Evolutionary conservation across 2,113 vertebrate genomes (phyloP), one percentile per base, ranked within the genome.

Genomic region (Meleagris gallopavo): DNA sequence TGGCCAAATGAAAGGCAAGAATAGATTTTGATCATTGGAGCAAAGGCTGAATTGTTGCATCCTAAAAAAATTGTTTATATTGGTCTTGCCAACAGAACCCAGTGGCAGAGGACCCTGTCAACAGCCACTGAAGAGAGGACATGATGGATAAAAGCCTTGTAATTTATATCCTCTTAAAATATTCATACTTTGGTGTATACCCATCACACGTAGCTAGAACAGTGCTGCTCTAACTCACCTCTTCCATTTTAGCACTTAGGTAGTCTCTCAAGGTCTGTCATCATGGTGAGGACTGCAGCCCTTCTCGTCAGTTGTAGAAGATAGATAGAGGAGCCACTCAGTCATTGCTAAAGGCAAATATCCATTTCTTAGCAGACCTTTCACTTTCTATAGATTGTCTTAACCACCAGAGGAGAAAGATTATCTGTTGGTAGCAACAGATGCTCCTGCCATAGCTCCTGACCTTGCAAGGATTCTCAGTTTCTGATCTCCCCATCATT

Each of bases 401-500:
- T 65, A 80, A 60, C 57, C 71, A 18, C 80, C 83, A 75, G 64
- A 80, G 67, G 38, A 87, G 36, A 6, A 5, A 58, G 9, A 65
- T 89, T 90, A 52, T 93, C 66, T 87, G 6, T 2, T 72, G 61
- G 50, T 50, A 83, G 83, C 54, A 75, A 41, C 17, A 61, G 54
- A 88, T 94, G 30, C 43, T 94, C 65, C 50, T 34, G 36, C 36
- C 73, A 12, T 43, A 89, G 50, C 43, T 89, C 40, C 54, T 25
- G 24, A 24, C 36, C 72, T 66, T 80, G 52, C 65, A 70, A 25
- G 52, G 62, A 69, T 69, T 36, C 19, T 88, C 27, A 34, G 3
- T 83, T 95, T 94, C 90, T 93, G 65, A 89, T 94, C 86, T 90
- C 86, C 36, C 43, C 24, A n/a, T 83, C 75, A 45, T 74, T 62